Conservation (phyloP, 2,888 invertebrate genomes). For the Drosophila mercatorum region DNA sequence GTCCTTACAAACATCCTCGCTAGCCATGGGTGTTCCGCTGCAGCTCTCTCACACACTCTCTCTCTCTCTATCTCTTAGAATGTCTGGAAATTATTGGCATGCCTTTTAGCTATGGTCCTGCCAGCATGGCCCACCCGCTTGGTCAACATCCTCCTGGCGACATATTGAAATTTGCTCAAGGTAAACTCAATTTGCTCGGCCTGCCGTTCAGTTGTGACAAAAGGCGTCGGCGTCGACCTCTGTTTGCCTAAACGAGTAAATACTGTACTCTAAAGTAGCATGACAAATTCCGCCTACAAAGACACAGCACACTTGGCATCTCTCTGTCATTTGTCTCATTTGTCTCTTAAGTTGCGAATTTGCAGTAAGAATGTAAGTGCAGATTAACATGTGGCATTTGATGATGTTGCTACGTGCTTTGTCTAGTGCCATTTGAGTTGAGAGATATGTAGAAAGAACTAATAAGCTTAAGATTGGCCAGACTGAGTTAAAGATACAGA, state of each 20-base stretch:
- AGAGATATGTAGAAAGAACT: background rate
- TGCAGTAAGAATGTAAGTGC: slow-evolving; percentile 5
- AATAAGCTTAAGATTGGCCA: background rate
- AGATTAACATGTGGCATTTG: slow-evolving; percentile 26
- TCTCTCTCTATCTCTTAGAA: background rate
- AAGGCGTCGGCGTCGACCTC: slow-evolving; percentile 38
- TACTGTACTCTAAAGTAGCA: slow-evolving; percentile 38
- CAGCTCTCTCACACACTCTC: background rate
- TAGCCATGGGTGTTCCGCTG: slow-evolving; percentile 35
- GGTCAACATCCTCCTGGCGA: slow-evolving; percentile 24
- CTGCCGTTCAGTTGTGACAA: slow-evolving; percentile 26
- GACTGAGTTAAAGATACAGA: background rate
- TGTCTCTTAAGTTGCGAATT: slow-evolving; percentile 1
- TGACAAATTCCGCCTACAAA: slow-evolving; percentile 32
- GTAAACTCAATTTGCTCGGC: slow-evolving; percentile 48
- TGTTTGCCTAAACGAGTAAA: slow-evolving; percentile 42
- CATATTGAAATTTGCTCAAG: slow-evolving; percentile 46
- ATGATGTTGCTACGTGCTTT: slow-evolving; percentile 33
- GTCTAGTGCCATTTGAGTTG: background rate
- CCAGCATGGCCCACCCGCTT: slow-evolving; percentile 37
- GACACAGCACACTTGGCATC: slow-evolving; percentile 1
- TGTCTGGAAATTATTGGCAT: slow-evolving; percentile 41
- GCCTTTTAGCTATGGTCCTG: slow-evolving; percentile 53
- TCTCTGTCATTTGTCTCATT: background rate
- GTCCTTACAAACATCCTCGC: slow-evolving; percentile 54